Evolutionary conservation across 2,888 invertebrate species (phyloP).

Genomic region (Saturnia japonica): DNA sequence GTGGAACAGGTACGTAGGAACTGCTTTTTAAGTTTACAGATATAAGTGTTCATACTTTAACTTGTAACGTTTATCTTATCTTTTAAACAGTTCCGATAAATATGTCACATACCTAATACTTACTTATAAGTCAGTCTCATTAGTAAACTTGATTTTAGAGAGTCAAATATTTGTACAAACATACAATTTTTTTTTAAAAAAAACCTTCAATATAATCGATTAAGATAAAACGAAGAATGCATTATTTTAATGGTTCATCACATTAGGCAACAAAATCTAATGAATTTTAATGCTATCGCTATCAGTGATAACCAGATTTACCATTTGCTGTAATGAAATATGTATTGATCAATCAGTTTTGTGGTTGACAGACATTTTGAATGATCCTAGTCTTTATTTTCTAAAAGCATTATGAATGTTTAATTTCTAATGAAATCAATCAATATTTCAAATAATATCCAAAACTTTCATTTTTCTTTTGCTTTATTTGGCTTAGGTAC

Average conservation of each 20-base stretch:
- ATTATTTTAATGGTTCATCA: background rate
- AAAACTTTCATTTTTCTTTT: no score
- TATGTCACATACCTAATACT: no score
- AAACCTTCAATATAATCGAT: no score
- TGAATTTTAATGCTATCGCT: background rate
- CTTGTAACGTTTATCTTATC: no score
- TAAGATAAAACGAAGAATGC: background rate
- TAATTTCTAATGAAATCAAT: background rate
- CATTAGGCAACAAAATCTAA: background rate
- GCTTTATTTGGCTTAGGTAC: no score
- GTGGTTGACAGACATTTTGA: background rate
- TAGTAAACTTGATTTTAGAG: background rate
- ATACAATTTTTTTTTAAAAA: background rate
- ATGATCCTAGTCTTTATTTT: background rate
- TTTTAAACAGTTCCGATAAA: no score
- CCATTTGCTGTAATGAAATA: background rate
- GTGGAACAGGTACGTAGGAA: no score
- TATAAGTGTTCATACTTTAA: no score
- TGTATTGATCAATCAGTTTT: background rate
- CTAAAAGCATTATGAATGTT: background rate
- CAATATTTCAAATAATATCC: no score
- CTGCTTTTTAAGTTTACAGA: no score
- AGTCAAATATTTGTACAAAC: background rate
- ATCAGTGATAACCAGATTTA: background rate
- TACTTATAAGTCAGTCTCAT: background rate